Evolutionary conservation across 2,888 invertebrate species (phyloP), one percentile per base, ranked within the genome.

Genomic region (Tuta absoluta): DNA sequence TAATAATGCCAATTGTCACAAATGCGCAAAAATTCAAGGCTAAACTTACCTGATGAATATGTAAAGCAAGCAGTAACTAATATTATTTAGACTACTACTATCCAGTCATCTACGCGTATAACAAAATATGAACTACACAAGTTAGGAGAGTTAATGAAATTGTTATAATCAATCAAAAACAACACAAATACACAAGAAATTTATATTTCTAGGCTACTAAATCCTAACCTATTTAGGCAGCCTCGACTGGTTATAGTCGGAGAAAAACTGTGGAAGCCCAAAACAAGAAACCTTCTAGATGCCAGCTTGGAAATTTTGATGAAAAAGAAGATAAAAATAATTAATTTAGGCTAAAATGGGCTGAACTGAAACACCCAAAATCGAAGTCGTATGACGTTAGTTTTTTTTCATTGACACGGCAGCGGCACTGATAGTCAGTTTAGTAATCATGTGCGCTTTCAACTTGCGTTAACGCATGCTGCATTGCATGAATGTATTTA

Each of bases 291-390:
- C 72, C 84, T 82, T 81, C 84, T 84, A 60, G 87, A 85, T 87
- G 90, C 90, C 90, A 91, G 90, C 81, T 90, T 91, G 90, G 72
- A 70, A 23, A 70, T 61, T 71, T 75, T 64, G 41, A 68, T 23
- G 23, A 33, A 17, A 28, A 33, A 12, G 7, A 21, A 17, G 56
- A 45, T 45, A 19, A 49, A 49, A 10, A 1, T 2, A 49, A 10
- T 19, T 19, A 21, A 49, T 21, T 19, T 49, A 10, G 3, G 48
- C 10, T 19, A 10, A n/a, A 21, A 48, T 48, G 14, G 48, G 48
- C 41, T 41, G 4, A 17, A n/a, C 8, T n/a, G 45, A 45, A n/a
- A 3, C 4, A 45, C 14, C 17, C 45, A 17, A n/a, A n/a, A 45
- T 45, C 17, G 45, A 45, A 45, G 10, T n/a, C 45, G 45, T 45